phyloP scores from a whole-genome alignment of 2,797 vertebrate species.

The Zalophus californianus region DNA sequence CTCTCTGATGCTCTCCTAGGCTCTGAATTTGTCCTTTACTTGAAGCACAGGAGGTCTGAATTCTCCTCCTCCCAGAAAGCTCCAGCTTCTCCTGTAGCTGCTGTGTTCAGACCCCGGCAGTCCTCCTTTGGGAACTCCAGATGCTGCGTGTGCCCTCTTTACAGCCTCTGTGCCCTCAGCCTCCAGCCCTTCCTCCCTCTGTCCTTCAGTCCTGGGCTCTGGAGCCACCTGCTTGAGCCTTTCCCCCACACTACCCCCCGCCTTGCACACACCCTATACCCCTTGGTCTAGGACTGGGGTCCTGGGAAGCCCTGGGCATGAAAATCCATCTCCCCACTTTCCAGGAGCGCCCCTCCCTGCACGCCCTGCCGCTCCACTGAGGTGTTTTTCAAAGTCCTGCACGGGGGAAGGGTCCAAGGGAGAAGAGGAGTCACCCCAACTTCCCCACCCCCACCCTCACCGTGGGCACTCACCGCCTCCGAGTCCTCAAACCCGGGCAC shows the following conservation, averaged over 20 bases:
- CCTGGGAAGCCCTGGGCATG: background rate
- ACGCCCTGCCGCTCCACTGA: slow-evolving; percentile 8
- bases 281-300: background rate
- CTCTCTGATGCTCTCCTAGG: slow-evolving; percentile 24
- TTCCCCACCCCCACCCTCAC: slow-evolving; percentile 68
- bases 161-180: background rate
- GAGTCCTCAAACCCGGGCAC: slow-evolving; percentile 89
- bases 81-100: background rate
- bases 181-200: slow-evolving; percentile 17
- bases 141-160: background rate
- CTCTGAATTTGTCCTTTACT: slow-evolving; percentile 17
- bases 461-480: slow-evolving; percentile 87
- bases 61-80: background rate
- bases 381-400: slow-evolving; percentile 67
- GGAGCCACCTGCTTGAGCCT: slow-evolving; percentile 86
- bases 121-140: slow-evolving; percentile 26
- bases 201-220: background rate
- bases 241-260: slow-evolving; percentile 83
- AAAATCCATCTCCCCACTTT: slow-evolving; percentile 46
- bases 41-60: background rate
- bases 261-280: background rate
- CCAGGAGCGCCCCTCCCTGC: background rate
- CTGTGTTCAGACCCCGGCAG: slow-evolving; percentile 37
- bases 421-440: slow-evolving; percentile 54
- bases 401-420: slow-evolving; percentile 64